phyloP scores from a whole-genome alignment of 1,140 invertebrate genomes.

The Heliconius hermathena region DNA sequence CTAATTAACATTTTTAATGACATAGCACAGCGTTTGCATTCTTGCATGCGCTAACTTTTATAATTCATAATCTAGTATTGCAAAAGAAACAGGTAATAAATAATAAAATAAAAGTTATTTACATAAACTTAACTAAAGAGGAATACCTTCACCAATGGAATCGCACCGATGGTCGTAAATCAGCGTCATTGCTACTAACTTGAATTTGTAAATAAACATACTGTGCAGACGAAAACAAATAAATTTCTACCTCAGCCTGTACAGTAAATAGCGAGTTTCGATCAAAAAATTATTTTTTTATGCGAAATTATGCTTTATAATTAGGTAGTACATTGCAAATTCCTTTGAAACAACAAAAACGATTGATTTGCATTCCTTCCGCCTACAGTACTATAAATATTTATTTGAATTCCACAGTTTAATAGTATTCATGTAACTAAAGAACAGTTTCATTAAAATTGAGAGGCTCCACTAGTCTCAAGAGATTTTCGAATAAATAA shows the following conservation, averaged over 20 bases:
- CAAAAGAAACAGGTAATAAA: slow-evolving; percentile 18
- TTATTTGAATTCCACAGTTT: slow-evolving; percentile 49
- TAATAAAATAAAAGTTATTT: slow-evolving; percentile 37
- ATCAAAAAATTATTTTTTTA: slow-evolving; percentile 12
- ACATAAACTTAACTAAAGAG: slow-evolving; percentile 36
- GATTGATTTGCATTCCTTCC: slow-evolving; percentile 12
- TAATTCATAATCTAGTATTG: slow-evolving; percentile 14
- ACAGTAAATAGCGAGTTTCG: slow-evolving; percentile 4
- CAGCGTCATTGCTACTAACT: slow-evolving; percentile 45
- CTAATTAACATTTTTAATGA: neutral
- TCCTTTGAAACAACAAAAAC: neutral
- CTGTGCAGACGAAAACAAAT: slow-evolving; percentile 51
- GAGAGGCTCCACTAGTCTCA: slow-evolving; percentile 47
- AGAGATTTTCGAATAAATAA: slow-evolving; percentile 56
- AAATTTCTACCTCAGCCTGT: slow-evolving; percentile 48
- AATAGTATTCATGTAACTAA: slow-evolving; percentile 52
- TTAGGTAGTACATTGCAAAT: slow-evolving; percentile 18
- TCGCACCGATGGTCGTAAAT: slow-evolving; percentile 38
- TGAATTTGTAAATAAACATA: slow-evolving; percentile 50
- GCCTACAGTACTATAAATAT: slow-evolving; percentile 48
- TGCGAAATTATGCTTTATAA: slow-evolving; percentile 24
- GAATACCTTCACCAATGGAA: slow-evolving; percentile 36
- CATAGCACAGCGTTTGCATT: neutral
- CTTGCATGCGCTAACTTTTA: slow-evolving; percentile 1
- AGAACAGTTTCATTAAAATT: slow-evolving; percentile 62